These are phyloP conservation scores for Eucera pruinosa DNA, from an alignment of 2,888 invertebrate species.

Conservation along the genomic window DNA sequence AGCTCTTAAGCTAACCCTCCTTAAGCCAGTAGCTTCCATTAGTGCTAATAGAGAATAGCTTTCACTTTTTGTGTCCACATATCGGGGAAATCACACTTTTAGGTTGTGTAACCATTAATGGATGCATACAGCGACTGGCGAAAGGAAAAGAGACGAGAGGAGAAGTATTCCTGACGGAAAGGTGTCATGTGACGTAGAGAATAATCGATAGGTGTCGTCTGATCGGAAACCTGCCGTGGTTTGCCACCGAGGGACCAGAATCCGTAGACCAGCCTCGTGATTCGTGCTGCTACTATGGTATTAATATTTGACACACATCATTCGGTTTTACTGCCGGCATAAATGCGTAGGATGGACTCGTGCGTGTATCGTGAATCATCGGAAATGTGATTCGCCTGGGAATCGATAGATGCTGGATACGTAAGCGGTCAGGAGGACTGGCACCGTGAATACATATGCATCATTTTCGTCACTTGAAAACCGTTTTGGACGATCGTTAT, in stretches of 20 bases:
- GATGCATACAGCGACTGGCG: background rate
- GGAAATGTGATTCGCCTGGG: conserved; percentile 74
- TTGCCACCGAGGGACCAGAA: conserved; percentile 39
- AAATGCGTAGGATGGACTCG: conserved; percentile 72
- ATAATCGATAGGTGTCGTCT: conserved; percentile 60
- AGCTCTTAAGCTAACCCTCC: too few species aligned
- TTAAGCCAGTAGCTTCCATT: conserved; percentile 10
- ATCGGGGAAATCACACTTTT: conserved; percentile 4
- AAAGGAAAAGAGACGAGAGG: conserved; percentile 10
- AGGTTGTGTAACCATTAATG: conserved; percentile 32
- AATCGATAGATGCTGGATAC: conserved; percentile 71
- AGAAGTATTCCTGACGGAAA: conserved; percentile 40
- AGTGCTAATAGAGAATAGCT: background rate
- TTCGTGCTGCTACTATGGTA: conserved; percentile 57
- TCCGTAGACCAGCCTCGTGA: conserved; percentile 36
- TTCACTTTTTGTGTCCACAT: background rate
- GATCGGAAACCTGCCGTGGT: conserved; percentile 64
- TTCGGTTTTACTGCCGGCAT: conserved; percentile 75
- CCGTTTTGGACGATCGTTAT: conserved; percentile 52
- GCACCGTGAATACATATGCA: conserved; percentile 53
- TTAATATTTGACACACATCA: conserved; percentile 77
- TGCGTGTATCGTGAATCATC: conserved; percentile 75
- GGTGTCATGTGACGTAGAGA: conserved; percentile 49
- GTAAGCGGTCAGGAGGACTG: conserved; percentile 43
- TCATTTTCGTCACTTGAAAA: conserved; percentile 65